Evolutionary conservation across 2,888 invertebrate genomes (phyloP).

Genomic region (Horisme vitalbata): DNA sequence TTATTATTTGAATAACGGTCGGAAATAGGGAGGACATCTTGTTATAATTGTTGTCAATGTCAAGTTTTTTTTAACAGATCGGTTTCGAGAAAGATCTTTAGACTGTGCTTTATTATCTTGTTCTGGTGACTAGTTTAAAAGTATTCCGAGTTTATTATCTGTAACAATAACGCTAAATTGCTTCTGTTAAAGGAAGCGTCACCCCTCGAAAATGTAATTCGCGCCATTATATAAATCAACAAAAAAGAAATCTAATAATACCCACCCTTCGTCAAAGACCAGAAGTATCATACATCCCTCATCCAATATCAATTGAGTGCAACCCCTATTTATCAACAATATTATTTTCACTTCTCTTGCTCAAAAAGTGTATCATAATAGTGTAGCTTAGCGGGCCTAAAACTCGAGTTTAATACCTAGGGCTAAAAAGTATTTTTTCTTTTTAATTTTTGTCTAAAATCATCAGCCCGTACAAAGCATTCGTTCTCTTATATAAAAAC

Average conservation of each 20-base stretch:
- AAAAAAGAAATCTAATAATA: slow-evolving; percentile 57
- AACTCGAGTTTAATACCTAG: too few species aligned
- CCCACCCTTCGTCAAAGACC: slow-evolving; percentile 50
- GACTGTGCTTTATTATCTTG: slow-evolving; percentile 10
- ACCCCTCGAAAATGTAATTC: slow-evolving; percentile 50
- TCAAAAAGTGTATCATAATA: too few species aligned
- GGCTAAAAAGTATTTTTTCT: too few species aligned
- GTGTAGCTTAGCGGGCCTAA: too few species aligned
- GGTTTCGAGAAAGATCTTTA: neutral
- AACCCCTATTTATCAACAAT: slow-evolving; percentile 57
- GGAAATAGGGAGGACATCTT: slow-evolving; percentile 2
- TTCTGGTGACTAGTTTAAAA: slow-evolving; percentile 12
- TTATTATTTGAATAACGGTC: slow-evolving; percentile 18
- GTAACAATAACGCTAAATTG: slow-evolving; percentile 24
- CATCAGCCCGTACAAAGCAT: too few species aligned
- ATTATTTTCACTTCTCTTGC: too few species aligned
- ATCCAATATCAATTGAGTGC: slow-evolving; percentile 50
- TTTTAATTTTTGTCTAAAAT: too few species aligned
- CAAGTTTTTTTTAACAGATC: slow-evolving; percentile 7
- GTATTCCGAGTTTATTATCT: slow-evolving; percentile 13
- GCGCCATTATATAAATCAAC: slow-evolving; percentile 71
- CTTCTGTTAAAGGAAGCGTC: slow-evolving; percentile 24
- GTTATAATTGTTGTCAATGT: slow-evolving; percentile 3
- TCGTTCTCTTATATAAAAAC: too few species aligned
- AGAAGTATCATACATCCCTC: slow-evolving; percentile 42